These are phyloP conservation scores for Ploceus nigricollis DNA, from an alignment of 2,113 vertebrate genomes.

Conservation along the genomic window DNA sequence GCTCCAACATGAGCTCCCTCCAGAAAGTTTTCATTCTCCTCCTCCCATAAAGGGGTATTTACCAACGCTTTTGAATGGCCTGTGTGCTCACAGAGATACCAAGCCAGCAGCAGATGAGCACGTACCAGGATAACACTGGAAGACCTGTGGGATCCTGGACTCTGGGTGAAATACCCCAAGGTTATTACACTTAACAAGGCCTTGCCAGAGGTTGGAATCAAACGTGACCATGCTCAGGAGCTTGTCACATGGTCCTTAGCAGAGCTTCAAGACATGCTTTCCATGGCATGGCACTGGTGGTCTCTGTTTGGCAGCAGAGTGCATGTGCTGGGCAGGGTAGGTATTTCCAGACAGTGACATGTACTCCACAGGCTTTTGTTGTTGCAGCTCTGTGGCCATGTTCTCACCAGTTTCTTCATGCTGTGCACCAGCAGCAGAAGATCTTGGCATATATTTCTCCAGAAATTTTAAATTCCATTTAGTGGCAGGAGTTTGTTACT, in stretches of 20 bases:
- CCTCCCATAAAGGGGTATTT: rapidly evolving
- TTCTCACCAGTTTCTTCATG: neutral
- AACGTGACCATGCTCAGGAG: neutral
- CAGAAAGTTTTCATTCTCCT: neutral
- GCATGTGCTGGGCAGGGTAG: rapidly evolving
- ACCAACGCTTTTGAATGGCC: neutral
- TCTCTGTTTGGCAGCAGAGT: neutral
- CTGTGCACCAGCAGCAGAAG: neutral
- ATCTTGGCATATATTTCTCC: neutral
- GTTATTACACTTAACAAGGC: neutral
- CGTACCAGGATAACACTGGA: rapidly evolving
- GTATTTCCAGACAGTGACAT: neutral
- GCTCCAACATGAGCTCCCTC: neutral
- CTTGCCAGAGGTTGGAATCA: neutral
- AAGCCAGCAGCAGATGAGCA: neutral
- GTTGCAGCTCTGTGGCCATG: neutral
- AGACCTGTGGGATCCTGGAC: rapidly evolving
- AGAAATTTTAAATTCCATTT: neutral
- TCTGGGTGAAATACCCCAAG: neutral
- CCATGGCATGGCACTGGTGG: rapidly evolving
- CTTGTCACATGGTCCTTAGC: neutral
- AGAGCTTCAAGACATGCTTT: neutral
- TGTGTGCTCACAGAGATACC: neutral
- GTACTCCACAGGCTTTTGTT: neutral
- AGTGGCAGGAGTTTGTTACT: neutral